A percentile compares a stretch with the other conserved stretches of the same genome.
These are phyloP conservation scores for Paragorgia papillata DNA, from an alignment of 92 coral and sea anemone genomes.

Conservation along the genomic window DNA sequence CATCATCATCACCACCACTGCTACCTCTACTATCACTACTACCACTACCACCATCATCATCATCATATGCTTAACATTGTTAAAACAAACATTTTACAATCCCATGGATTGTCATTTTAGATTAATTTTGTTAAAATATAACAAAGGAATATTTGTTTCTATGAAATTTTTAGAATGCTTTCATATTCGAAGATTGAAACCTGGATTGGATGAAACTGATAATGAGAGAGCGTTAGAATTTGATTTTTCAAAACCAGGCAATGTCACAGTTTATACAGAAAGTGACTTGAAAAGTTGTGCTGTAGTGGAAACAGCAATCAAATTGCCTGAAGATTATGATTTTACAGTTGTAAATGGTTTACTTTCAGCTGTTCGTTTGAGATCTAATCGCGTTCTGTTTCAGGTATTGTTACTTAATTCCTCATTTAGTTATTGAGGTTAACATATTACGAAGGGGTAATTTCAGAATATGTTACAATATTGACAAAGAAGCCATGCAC, in stretches of 20 bases:
- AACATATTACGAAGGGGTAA: background rate
- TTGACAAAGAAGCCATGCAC: no score
- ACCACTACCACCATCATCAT: no score
- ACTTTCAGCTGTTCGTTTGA: background rate
- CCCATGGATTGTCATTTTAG: no score
- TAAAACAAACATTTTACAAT: no score
- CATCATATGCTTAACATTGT: no score
- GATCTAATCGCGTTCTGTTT: background rate
- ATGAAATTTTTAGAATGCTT: background rate
- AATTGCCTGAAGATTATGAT: slow-evolving; percentile 10
- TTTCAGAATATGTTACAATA: no score
- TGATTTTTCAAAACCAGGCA: background rate
- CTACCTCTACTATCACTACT: no score
- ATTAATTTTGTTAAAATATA: no score
- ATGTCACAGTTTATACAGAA: background rate
- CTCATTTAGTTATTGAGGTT: no score
- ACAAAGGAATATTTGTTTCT: background rate
- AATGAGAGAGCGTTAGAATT: slow-evolving; percentile 10
- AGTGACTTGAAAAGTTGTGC: background rate
- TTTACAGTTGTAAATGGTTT: background rate
- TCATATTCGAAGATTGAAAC: slow-evolving; percentile 27
- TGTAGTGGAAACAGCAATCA: background rate
- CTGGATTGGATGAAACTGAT: background rate
- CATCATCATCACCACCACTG: no score
- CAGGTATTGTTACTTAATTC: no score